Percentiles rank a stretch among this genome's conserved stretches.
Conservation (phyloP, 2,888 invertebrate genomes). For the Plebejus argus region DNA sequence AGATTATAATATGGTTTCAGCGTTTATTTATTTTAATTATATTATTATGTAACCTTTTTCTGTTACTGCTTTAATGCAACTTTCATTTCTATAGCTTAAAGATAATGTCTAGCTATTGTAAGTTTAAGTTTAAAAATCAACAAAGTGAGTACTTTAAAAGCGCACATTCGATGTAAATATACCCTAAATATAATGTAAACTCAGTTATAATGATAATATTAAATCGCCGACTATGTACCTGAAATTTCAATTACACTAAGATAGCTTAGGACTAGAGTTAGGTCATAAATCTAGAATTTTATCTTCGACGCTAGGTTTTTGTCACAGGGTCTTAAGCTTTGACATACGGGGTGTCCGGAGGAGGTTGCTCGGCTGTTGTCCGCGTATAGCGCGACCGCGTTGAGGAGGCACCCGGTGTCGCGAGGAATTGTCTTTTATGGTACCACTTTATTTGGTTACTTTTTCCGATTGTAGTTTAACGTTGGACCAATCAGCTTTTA, state of each 20-base stretch:
- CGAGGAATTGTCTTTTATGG: conserved; percentile 26
- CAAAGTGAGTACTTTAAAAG: conserved; percentile 47
- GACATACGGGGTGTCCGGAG: conserved; percentile 42
- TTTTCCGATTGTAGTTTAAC: not conserved
- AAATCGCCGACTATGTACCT: conserved; percentile 77
- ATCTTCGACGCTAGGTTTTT: conserved; percentile 71
- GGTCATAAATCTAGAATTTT: conserved; percentile 68
- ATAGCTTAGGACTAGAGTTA: conserved; percentile 71
- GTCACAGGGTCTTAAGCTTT: conserved; percentile 71
- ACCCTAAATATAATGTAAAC: conserved; percentile 51
- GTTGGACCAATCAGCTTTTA: conserved; percentile 42
- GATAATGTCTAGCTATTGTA: not conserved
- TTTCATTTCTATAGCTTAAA: not conserved
- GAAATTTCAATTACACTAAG: conserved; percentile 78
- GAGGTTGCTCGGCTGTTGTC: conserved; percentile 31
- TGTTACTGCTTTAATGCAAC: not conserved
- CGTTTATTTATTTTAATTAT: not conserved
- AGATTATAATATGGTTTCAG: too few species aligned
- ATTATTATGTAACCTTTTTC: not conserved
- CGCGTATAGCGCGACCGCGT: conserved; percentile 10
- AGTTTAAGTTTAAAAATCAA: not conserved
- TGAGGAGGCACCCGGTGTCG: conserved; percentile 6
- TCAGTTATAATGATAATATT: conserved; percentile 56
- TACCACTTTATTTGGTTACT: conserved; percentile 25
- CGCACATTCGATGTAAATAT: conserved; percentile 62